These are phyloP conservation scores for Epizoanthus stellaris DNA, from an alignment of 92 coral and sea anemone species.

Conservation along the genomic window DNA sequence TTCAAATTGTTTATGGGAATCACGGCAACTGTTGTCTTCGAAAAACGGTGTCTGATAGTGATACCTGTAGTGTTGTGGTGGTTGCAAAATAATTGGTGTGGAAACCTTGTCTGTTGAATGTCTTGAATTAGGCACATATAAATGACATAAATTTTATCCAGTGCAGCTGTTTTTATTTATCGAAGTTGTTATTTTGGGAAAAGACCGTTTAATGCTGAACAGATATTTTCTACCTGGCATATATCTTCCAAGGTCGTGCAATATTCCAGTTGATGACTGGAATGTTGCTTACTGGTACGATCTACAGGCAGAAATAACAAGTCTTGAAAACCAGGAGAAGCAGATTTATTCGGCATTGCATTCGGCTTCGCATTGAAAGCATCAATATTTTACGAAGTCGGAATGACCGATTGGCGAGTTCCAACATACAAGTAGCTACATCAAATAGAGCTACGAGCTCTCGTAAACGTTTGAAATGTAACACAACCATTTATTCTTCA, in stretches of 20 bases:
- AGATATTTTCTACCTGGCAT: no score
- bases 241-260: no score
- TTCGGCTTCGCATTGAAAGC: not conserved
- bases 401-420: not conserved
- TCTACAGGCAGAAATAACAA: not conserved
- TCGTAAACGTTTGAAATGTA: constrained; percentile 19
- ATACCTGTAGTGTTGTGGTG: not conserved
- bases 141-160: not conserved
- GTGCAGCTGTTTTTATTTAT: constrained; percentile 6
- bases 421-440: constrained; percentile 21
- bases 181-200: not conserved
- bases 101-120: not conserved
- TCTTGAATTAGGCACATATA: not conserved
- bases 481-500: not conserved
- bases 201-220: no score
- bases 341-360: not conserved
- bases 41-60: not conserved
- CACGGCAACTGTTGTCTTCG: not conserved
- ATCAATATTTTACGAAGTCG: constrained; percentile 38
- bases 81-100: not conserved
- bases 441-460: not conserved
- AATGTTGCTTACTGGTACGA: no score
- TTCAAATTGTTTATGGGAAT: not conserved
- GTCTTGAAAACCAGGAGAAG: not conserved
- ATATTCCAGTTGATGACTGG: no score